Conservation (phyloP, 2,888 invertebrate species). For the Agonopterix alstromeriana region DNA sequence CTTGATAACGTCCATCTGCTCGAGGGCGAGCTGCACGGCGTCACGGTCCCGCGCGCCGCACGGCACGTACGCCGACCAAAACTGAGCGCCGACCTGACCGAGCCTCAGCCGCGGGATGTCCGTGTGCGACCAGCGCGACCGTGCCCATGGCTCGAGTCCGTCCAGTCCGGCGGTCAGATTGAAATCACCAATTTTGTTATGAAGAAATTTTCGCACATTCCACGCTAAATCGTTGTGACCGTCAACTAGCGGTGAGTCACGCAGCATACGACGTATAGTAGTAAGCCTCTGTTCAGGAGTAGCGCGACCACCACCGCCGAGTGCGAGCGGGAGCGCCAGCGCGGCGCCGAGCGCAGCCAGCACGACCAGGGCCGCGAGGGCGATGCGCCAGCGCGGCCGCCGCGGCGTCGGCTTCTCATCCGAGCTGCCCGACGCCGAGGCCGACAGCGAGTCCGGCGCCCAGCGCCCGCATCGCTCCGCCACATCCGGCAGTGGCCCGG, state of each 20-base stretch:
- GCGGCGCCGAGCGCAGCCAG: constrained; percentile 77
- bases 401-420: constrained; percentile 71
- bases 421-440: constrained; percentile 68
- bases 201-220: constrained; percentile 92
- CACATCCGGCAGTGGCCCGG: constrained; percentile 72
- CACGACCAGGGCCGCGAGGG: constrained; percentile 77
- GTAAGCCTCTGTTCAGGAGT: constrained; percentile 80
- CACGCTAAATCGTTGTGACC: constrained; percentile 93
- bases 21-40: constrained; percentile 89
- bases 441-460: constrained; percentile 68
- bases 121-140: constrained; percentile 94
- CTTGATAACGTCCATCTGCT: constrained; percentile 91
- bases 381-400: constrained; percentile 74
- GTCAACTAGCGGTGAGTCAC: constrained; percentile 83
- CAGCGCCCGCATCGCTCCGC: constrained; percentile 72
- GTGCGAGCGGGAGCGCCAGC: constrained; percentile 75
- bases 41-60: constrained; percentile 89
- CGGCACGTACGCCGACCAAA: constrained; percentile 93
- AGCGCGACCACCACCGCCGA: constrained; percentile 64
- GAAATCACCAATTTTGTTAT: constrained; percentile 84
- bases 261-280: constrained; percentile 79
- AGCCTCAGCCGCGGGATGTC: constrained; percentile 90
- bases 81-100: constrained; percentile 93
- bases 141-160: constrained; percentile 87
- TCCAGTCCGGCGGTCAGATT: constrained; percentile 81